Evolutionary conservation across 30 jellyfish, hydroid and myxozoan species (phyloP).

Genomic region (Cassiopea xamachana): DNA sequence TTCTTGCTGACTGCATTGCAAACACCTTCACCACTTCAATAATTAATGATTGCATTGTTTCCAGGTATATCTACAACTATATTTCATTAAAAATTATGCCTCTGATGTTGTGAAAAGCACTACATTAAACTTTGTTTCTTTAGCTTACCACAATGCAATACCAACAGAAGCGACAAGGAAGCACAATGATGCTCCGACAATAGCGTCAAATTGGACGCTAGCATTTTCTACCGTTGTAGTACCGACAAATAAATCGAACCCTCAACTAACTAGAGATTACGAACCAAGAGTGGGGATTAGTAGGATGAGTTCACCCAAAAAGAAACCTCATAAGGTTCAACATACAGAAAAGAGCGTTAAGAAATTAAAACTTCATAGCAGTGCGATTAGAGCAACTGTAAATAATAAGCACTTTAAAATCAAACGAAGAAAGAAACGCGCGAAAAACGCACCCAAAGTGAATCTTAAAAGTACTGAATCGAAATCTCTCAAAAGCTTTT

Average conservation of each 20-base stretch:
- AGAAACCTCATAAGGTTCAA: not conserved
- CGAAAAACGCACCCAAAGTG: conserved; percentile 68
- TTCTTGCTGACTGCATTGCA: too few relatives aligned
- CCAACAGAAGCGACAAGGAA: not conserved
- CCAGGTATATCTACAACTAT: not conserved
- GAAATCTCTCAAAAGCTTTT: conserved; percentile 6
- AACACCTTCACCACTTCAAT: too few relatives aligned
- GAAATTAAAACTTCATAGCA: not conserved
- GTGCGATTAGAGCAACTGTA: not conserved
- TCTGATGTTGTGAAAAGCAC: not conserved
- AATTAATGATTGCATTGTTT: not conserved
- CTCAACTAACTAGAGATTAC: conserved; percentile 13
- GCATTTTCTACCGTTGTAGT: conserved; percentile 64
- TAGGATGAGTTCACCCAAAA: not conserved
- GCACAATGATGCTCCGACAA: not conserved
- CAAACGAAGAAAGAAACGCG: conserved; percentile 71
- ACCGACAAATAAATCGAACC: conserved; percentile 58
- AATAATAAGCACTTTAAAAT: conserved; percentile 5
- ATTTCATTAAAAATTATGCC: not conserved
- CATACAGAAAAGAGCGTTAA: conserved; percentile 31
- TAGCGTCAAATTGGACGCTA: conserved; percentile 62
- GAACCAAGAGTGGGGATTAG: conserved; percentile 15
- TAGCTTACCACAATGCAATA: not conserved
- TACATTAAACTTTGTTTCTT: not conserved
- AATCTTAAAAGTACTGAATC: conserved; percentile 5